Evolutionary conservation across 2,888 invertebrate species (phyloP), one percentile per base, ranked within the genome.

Genomic region (Nematopogon swammerdamellus): DNA sequence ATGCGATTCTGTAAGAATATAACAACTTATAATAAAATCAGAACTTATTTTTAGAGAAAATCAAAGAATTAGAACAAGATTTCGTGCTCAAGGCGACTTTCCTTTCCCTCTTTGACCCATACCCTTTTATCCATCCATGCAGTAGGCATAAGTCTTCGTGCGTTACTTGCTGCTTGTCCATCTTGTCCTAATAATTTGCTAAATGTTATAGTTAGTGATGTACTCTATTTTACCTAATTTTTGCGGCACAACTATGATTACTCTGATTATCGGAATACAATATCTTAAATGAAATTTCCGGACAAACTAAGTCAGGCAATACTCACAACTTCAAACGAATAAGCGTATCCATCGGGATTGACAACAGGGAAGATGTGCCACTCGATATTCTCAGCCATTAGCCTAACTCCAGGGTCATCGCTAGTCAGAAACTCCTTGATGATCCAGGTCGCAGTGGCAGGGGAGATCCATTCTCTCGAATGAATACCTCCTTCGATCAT

Each of bases 291-390:
- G n/a, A n/a, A n/a, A n/a, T n/a, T n/a, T n/a, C n/a, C n/a, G n/a
- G n/a, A n/a, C n/a, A n/a, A n/a, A n/a, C n/a, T n/a, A n/a, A n/a
- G n/a, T n/a, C n/a, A n/a, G n/a, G n/a, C n/a, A n/a, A n/a, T n/a
- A 74, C 76, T 73, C 70, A 89, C 88, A 51, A 63, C 64, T 1
- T 80, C 80, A 58, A 86, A 85, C 4, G 84, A 82, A 61, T 84
- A 88, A 3, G 70, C 81, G 60, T 87, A 90, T n/a, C 90, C 90
- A 69, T 91, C 90, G 25, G 89, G 88, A 64, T 91, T 91, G 2
- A 81, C 68, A 0, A 86, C 83, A 0, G 91, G 90, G 51, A 91
- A 77, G 52, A 91, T 80, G 59, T 89, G 87, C 88, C 89, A 91
- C 57, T 90, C 86, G 55, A 86, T 85, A 50, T 75, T 75, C 53